Conservation (phyloP, 1,140 invertebrate species). For the Sarcophaga bullata region DNA sequence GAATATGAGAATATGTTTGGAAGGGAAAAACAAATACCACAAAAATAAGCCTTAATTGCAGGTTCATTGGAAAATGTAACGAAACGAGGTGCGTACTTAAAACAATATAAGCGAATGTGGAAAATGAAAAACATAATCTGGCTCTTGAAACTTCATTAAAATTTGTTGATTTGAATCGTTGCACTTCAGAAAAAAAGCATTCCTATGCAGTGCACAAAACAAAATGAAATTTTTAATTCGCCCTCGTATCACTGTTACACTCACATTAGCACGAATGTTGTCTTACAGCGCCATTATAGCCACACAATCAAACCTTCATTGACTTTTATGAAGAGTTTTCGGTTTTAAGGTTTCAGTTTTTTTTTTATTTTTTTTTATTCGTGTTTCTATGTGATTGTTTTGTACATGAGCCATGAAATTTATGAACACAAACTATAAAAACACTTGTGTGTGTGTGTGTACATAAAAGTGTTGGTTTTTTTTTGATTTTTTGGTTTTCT, state of each 20-base stretch:
- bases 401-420: not conserved
- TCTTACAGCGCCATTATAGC: not conserved
- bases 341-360: not conserved
- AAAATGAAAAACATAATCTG: no score
- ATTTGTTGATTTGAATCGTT: no score
- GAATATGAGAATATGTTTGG: not conserved
- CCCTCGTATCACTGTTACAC: no score
- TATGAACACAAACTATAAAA: not conserved
- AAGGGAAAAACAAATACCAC: not conserved
- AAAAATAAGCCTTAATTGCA: not conserved
- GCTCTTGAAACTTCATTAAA: no score
- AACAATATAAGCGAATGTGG: no score
- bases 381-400: not conserved
- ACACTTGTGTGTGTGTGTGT: not conserved
- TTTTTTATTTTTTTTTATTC: not conserved
- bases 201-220: no score
- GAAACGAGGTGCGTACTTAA: not conserved
- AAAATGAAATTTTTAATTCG: no score
- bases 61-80: not conserved
- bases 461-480: not conserved
- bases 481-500: not conserved
- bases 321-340: constrained; percentile 9
- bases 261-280: no score
- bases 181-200: no score
- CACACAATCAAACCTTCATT: constrained; percentile 1